phyloP scores from a whole-genome alignment of 2,113 vertebrate genomes.

The Dipodomys spectabilis region DNA sequence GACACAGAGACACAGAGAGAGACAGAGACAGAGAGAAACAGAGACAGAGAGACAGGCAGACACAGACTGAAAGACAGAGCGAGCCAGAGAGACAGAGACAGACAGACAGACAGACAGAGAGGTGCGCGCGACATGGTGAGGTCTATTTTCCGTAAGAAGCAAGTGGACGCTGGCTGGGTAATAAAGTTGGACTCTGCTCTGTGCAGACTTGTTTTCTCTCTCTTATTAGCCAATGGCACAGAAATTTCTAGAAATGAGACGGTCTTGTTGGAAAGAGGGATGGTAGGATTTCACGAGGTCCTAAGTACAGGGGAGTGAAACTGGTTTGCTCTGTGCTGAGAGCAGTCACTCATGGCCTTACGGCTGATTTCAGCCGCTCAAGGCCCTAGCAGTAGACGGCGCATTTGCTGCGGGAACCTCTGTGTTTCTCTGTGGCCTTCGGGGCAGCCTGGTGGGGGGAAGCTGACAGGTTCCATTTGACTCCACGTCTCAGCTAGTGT shows the following conservation, averaged over 20 bases:
- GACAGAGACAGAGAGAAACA: no score
- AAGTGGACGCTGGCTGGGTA: constrained; percentile 37
- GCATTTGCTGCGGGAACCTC: constrained; percentile 44
- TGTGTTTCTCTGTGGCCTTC: not conserved
- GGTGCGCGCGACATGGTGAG: no score
- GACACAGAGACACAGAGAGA: no score
- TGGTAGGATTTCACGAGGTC: not conserved
- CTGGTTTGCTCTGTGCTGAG: not conserved
- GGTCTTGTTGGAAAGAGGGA: constrained; percentile 25
- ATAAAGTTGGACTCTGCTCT: not conserved
- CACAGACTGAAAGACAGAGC: no score
- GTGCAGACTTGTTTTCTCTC: not conserved
- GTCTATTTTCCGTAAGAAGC: not conserved
- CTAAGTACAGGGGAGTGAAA: constrained; percentile 53
- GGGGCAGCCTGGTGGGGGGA: not conserved
- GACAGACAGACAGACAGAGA: no score
- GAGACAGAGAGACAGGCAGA: no score
- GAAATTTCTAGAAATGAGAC: not conserved
- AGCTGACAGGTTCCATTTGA: no score
- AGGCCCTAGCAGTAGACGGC: constrained; percentile 36
- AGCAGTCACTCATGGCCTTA: not conserved
- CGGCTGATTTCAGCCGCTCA: not conserved
- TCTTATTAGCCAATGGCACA: not conserved
- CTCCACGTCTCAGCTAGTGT: no score
- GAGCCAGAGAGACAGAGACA: no score